These are phyloP conservation scores for Eciton burchellii DNA, from an alignment of 1,140 invertebrate species.

Conservation along the genomic window DNA sequence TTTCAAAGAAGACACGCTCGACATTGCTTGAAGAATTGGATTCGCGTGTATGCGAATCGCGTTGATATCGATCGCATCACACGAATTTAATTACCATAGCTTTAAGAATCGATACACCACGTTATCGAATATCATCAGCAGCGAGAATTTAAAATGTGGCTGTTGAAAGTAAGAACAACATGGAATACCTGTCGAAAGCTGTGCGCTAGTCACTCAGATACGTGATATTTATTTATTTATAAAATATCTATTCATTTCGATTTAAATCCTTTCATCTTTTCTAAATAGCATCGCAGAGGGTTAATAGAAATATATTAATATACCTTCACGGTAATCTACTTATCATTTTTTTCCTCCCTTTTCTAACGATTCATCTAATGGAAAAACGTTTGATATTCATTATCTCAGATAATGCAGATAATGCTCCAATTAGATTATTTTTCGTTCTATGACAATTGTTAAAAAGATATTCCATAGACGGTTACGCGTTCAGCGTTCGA, in stretches of 20 bases:
- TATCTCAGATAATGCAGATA: too few species aligned
- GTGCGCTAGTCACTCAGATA: too few species aligned
- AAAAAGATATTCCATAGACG: background rate
- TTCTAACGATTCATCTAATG: too few species aligned
- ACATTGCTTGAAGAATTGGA: background rate
- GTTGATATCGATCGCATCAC: background rate
- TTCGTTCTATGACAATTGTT: background rate
- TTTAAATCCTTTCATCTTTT: too few species aligned
- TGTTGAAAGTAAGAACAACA: background rate
- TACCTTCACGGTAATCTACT: too few species aligned
- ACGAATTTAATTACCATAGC: constrained; percentile 1
- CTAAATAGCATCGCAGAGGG: too few species aligned
- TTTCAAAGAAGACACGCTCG: background rate
- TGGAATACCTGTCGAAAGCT: background rate
- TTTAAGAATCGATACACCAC: background rate
- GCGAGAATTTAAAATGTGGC: background rate
- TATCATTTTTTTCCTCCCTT: too few species aligned
- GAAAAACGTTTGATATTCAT: too few species aligned
- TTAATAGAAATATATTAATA: too few species aligned
- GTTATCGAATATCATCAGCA: constrained; percentile 2
- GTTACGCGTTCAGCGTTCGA: background rate
- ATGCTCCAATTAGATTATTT: background rate
- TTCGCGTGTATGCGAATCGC: too few species aligned
- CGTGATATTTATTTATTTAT: background rate
- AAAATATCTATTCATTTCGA: background rate